Base-by-base conservation (phyloP, 37 sponge, comb jelly and placozoan genomes). In the Petrosia ficiformis region DNA sequence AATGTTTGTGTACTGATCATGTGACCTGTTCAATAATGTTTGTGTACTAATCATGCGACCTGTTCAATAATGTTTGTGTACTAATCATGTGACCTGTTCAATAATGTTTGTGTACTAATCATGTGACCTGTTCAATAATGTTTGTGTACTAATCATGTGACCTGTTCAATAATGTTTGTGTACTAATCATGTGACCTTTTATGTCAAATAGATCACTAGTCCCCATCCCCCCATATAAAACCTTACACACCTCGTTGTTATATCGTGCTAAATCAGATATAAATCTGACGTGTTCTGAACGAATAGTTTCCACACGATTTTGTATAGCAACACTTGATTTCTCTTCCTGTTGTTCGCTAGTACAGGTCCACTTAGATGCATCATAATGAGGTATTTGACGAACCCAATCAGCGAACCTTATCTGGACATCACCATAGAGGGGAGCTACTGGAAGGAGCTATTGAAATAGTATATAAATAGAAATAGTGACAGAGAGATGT, bases 361-460 rank as follows among this genome's bases (percentile, higher is more conserved):
- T 92, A 68, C 98, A 97, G 31, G 93, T 90, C 98, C 98, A 97
- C 70, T 84, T 89, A 40, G 93, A 86, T 32, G 90, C 68, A 66
- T 97, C 98, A 43, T 86, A 88, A 81, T 95, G 93, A 38, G 77
- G 72, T 60, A 89, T 68, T 35, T 89, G 77, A 59, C 74, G 71
- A 57, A 95, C 86, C 70, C 86, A 89, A 68, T 77, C 78, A 6
- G 90, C 75, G 57, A 97, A 66, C 38, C 82, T 78, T 35, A 97
- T 97, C 75, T 92, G 93, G 26, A 97, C 90, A 73, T 97, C 98
- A 64, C 98, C 98, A 74, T 92, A 94, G 28, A 97, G 85, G 0
- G 98, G 95, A 25, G 93, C 95, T 56, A 97, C 98, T 48, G 98
- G 95, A 37, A 95, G 78, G 24, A 74, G 28, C 96, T 94, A 77